Evolutionary conservation across 2,888 invertebrate genomes (phyloP), one percentile per base, ranked within the genome.

Genomic region (Microplitis manilae): DNA sequence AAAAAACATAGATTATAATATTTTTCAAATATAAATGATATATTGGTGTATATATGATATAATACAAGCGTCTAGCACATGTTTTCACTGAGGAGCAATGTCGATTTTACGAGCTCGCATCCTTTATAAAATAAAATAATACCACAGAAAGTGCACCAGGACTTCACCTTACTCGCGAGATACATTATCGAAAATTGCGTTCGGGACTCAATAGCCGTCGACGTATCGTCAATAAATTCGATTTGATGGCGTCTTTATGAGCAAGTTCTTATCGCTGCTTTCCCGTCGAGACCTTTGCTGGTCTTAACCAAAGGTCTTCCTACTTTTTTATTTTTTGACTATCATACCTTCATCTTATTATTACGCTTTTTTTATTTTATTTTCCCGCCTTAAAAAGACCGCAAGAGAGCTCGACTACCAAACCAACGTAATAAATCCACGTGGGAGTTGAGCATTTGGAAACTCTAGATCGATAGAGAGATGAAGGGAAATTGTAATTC

Each of bases 211-310:
- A 71, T 71, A 71, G 61, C 39, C 17, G 40, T 62, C 62, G 71
- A 71, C 38, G 71, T 71, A 71, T 71, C 71, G 62, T 15, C 71
- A 8, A 71, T 71, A 71, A 71, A 71, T 71, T 71, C 62, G 61
- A 71, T 71, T 71, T 71, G 71, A 71, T 71, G 71, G 71, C 62
- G 61, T 62, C 71, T 71, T 71, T 71, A 71, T 62, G 71, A 71
- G 71, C 62, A 39, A 62, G 71, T 62, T 71, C 71, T 71, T 71
- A 71, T 71, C 71, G 39, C 59, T 15, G 71, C 71, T 71, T 71
- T 40, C n/a, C 61, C 71, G 60, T 39, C 7, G 39, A 60, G 60
- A 71, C 60, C 71, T 30, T 7, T 70, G 30, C 15, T 39, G 20
- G 68, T 17, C 50, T 38, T 39, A 15, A 39, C 68, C 15, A 68